Evolutionary conservation across 2,113 vertebrate genomes (phyloP).

Genomic region (Vireo altiloquus): DNA sequence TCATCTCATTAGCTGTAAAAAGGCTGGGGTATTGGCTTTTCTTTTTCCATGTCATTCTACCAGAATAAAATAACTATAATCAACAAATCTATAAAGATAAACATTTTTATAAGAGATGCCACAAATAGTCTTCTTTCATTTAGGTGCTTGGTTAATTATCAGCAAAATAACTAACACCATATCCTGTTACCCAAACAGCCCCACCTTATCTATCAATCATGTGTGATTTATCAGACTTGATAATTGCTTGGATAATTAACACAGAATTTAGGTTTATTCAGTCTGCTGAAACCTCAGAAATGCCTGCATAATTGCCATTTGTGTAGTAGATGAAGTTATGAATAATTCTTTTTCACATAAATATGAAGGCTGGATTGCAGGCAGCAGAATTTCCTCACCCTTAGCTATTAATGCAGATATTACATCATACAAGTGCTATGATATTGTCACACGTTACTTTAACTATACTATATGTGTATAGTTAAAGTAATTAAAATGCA

Average conservation of each 20-base stretch:
- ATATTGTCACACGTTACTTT: not conserved
- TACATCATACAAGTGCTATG: conserved; percentile 8
- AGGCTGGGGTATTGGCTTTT: not conserved
- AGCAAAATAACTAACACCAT: conserved; percentile 62
- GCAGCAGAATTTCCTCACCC: conserved; percentile 50
- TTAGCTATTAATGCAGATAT: conserved; percentile 35
- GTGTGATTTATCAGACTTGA: conserved; percentile 70
- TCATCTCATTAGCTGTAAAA: conserved; percentile 26
- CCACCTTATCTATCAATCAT: conserved; percentile 69
- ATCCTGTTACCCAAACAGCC: conserved; percentile 62
- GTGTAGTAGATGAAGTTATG: conserved; percentile 59
- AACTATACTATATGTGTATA: not conserved
- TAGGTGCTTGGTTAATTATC: conserved; percentile 54
- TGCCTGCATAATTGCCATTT: conserved; percentile 64
- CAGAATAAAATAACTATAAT: conserved; percentile 55
- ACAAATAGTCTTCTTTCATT: conserved; percentile 41
- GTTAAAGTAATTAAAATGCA: conserved; percentile 2
- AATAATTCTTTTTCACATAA: conserved; percentile 66
- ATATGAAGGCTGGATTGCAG: conserved; percentile 29
- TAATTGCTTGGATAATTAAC: conserved; percentile 72
- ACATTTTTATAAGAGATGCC: conserved; percentile 57
- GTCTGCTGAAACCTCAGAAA: conserved; percentile 53
- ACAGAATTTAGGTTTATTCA: conserved; percentile 54
- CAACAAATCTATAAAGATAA: conserved; percentile 60
- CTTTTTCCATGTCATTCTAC: conserved; percentile 20